phyloP scores from a whole-genome alignment of 2,797 vertebrate species.

The Nannoperca obscura region DNA sequence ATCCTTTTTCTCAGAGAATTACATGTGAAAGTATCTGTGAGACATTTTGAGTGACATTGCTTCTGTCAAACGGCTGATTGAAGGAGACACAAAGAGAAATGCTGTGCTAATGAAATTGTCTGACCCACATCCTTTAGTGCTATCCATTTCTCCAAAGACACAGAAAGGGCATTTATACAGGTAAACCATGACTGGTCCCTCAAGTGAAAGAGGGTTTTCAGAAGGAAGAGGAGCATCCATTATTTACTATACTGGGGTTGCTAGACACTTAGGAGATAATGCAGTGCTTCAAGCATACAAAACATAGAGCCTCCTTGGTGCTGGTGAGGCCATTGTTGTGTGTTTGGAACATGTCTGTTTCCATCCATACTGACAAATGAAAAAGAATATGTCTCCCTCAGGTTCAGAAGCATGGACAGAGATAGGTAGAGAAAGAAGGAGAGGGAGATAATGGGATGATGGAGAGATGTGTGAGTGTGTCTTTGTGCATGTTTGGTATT shows the following conservation, averaged over 20 bases:
- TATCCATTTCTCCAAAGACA: conserved; percentile 81
- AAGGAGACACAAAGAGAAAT: conserved; percentile 74
- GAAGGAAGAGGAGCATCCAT: conserved; percentile 79
- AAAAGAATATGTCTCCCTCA: conserved; percentile 80
- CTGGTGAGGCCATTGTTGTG: conserved; percentile 78
- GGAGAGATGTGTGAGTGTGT: conserved; percentile 53
- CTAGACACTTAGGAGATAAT: conserved; percentile 83
- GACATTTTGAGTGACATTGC: conserved; percentile 75
- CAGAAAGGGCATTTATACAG: conserved; percentile 82
- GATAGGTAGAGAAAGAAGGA: conserved; percentile 55
- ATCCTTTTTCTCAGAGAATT: conserved; percentile 48
- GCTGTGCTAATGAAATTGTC: conserved; percentile 80
- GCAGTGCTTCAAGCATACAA: conserved; percentile 84
- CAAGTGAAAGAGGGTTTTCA: conserved; percentile 77
- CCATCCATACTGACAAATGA: conserved; percentile 82
- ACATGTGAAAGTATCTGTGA: conserved; percentile 59
- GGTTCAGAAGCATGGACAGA: conserved; percentile 74
- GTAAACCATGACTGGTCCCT: conserved; percentile 82
- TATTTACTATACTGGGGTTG: conserved; percentile 83
- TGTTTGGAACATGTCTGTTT: conserved; percentile 82
- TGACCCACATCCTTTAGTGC: conserved; percentile 81
- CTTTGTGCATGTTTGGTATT: conserved; percentile 42
- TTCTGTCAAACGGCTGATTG: conserved; percentile 74
- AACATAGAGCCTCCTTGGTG: conserved; percentile 76
- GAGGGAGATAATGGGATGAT: conserved; percentile 42